A percentile compares a stretch with the other conserved stretches of the same genome.
phyloP scores from a whole-genome alignment of 2,888 invertebrate genomes.

The Dicyrtoma fusca region DNA sequence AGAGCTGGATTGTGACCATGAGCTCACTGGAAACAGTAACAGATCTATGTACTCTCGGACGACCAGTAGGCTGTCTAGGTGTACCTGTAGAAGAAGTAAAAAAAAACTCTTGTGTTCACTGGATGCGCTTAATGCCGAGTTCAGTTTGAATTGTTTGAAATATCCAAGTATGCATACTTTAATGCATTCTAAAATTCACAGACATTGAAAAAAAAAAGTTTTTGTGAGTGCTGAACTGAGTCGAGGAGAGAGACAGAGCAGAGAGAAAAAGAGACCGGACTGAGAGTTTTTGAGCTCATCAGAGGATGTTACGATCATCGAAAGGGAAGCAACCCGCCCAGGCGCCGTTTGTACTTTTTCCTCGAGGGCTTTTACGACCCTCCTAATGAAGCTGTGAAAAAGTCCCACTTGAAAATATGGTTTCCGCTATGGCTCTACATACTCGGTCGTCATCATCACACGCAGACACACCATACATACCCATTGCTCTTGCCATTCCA shows the following conservation, averaged over 20 bases:
- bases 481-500: neutral
- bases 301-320: constrained; percentile 56
- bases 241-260: constrained; percentile 25
- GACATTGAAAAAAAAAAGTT: constrained; percentile 25
- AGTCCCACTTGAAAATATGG: constrained; percentile 54
- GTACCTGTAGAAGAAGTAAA: neutral
- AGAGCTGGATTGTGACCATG: neutral
- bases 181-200: constrained; percentile 42
- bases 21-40: neutral
- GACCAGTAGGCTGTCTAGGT: neutral
- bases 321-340: constrained; percentile 57
- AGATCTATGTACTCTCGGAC: neutral
- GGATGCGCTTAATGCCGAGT: neutral
- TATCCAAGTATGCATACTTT: constrained; percentile 2
- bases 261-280: constrained; percentile 28
- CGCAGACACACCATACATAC: constrained; percentile 14
- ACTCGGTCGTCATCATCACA: constrained; percentile 19
- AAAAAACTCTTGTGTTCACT: constrained; percentile 2
- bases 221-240: constrained; percentile 30
- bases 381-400: constrained; percentile 57
- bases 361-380: constrained; percentile 56
- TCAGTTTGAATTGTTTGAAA: too few species aligned
- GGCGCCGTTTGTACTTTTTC: constrained; percentile 55
- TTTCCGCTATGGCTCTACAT: constrained; percentile 47
- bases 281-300: constrained; percentile 49